Evolutionary conservation across 2,888 invertebrate genomes (phyloP).

Genomic region (Leucophenga maculata): DNA sequence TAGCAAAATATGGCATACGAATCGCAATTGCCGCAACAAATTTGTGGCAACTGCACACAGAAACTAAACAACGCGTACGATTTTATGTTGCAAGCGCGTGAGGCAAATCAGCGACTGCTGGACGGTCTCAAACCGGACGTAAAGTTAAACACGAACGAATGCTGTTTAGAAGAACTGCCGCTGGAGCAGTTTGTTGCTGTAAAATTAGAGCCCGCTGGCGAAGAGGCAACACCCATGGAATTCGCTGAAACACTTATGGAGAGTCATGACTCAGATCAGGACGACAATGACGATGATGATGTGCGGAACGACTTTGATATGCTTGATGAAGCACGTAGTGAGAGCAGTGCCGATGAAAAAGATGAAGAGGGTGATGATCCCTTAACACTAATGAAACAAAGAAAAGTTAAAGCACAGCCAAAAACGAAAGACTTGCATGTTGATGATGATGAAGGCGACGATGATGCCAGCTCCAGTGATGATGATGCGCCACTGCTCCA

Average conservation of each 20-base stretch:
- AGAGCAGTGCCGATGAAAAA: neutral
- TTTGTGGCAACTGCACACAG: slow-evolving; percentile 55
- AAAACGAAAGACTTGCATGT: neutral
- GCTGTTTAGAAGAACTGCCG: slow-evolving; percentile 5
- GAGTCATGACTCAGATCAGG: neutral
- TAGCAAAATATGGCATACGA: slow-evolving; percentile 38
- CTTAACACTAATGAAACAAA: neutral
- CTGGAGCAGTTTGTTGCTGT: slow-evolving; percentile 2
- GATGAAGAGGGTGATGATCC: neutral
- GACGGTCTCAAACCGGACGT: slow-evolving; percentile 25
- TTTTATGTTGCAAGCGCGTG: slow-evolving; percentile 56
- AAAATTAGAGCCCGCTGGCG: neutral
- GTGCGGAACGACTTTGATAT: too few relatives aligned
- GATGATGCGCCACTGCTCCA: neutral
- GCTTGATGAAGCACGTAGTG: too few relatives aligned
- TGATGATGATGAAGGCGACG: neutral
- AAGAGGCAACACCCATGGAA: neutral
- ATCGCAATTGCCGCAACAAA: slow-evolving; percentile 50
- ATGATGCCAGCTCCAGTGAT: neutral
- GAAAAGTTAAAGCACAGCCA: neutral
- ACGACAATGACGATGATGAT: slow-evolving; percentile 1
- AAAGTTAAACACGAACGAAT: slow-evolving; percentile 10
- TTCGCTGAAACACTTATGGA: neutral
- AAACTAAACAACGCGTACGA: slow-evolving; percentile 58
- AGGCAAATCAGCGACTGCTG: slow-evolving; percentile 51